phyloP scores from a whole-genome alignment of 2,888 invertebrate genomes.

The Epirrhoe tristata region DNA sequence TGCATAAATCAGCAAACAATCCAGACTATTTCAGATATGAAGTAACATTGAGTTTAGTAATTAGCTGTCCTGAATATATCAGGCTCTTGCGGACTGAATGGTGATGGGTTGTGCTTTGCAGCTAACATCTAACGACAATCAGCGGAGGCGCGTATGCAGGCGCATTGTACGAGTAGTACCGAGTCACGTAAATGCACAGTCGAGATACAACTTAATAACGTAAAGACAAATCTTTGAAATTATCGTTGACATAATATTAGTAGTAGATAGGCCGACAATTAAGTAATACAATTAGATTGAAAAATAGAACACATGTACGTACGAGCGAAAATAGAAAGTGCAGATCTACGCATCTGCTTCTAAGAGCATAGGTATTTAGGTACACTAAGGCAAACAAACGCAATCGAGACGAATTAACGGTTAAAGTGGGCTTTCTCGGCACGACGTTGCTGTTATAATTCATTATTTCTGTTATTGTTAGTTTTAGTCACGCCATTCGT shows the following conservation, averaged over 20 bases:
- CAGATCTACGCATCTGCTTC: not conserved
- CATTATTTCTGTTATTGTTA: no score
- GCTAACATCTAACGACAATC: not conserved
- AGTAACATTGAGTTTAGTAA: not conserved
- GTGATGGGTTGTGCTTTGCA: not conserved
- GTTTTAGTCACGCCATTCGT: no score
- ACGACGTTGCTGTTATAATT: no score
- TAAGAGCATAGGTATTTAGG: not conserved
- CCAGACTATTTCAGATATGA: not conserved
- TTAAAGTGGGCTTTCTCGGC: no score
- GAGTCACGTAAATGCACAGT: not conserved
- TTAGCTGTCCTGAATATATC: not conserved
- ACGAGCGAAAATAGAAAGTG: not conserved
- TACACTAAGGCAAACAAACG: not conserved
- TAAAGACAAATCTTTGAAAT: not conserved
- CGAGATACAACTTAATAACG: not conserved
- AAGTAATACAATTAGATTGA: not conserved
- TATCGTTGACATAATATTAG: not conserved
- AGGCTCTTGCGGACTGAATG: not conserved
- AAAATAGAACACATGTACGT: not conserved
- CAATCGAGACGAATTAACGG: not conserved
- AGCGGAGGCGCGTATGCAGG: not conserved
- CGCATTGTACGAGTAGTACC: not conserved
- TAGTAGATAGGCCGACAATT: not conserved
- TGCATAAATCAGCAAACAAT: not conserved